Evolutionary conservation across 1,140 invertebrate genomes (phyloP), one percentile per base, ranked within the genome.

Genomic region (Drosophila suzukii): DNA sequence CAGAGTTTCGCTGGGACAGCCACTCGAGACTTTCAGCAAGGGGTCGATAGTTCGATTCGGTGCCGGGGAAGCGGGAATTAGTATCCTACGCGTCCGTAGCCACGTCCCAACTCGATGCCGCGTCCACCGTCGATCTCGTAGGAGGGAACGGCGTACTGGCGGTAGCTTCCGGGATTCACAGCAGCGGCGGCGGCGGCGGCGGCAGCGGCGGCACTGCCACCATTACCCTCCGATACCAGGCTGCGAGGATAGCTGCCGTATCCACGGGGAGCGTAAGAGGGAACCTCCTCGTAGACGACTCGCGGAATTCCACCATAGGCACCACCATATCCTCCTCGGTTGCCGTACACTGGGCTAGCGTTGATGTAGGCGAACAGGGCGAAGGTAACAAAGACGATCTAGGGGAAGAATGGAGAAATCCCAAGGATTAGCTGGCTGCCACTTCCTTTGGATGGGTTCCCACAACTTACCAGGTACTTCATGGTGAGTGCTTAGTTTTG

Each of bases 401-500:
- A 30, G 13, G 20, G 70, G 44, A 5, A 15, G 13, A 6, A 5
- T 13, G 3, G 27, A 43, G 47, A 24, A 15, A 41, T 56, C 7
- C 13, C 4, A 1, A 57, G 70, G 68, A 81, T 86, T 71, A 88
- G 73, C 47, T 20, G 12, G 39, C 30, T 39, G 38, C 54, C 55
- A 43, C 27, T 43, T 70, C 38, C 49, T 57, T 51, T 8, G 3
- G 0, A 2, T 0, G 1, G 27, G 7, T 8, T 17, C 7, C 24
- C 8, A 73, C 38, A 79, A 81, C 84, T 90, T 84, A 89, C 85
- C 85, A 89, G 84, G 80, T 80, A 89, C 77, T 89, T 89, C 84
- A 89, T 89, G 77, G 86, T 89, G 84, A 80, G 60, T 68, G 27
- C 59, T 67, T 81, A 84, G 84, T 84, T 88, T 82, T 86, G 82